A percentile compares a stretch with the other conserved stretches of the same genome.
These are phyloP conservation scores for Poliocrania exsul DNA, from an alignment of 2,797 vertebrate genomes.

Conservation along the genomic window DNA sequence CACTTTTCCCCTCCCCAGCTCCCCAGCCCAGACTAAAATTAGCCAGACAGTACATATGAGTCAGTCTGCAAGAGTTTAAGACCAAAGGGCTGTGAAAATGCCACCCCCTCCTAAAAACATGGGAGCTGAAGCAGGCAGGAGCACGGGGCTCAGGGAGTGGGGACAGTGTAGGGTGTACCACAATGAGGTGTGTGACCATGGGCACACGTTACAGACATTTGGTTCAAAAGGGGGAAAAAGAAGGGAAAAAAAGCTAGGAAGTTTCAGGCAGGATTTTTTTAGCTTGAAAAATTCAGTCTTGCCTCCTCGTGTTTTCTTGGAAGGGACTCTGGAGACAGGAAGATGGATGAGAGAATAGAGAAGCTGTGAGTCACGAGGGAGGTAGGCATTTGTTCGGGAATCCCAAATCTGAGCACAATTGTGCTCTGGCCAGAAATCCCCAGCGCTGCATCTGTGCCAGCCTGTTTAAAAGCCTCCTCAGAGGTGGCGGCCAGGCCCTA, in stretches of 20 bases:
- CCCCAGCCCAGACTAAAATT: conserved; percentile 61
- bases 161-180: neutral
- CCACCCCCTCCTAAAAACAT: neutral
- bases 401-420: neutral
- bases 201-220: rapidly evolving
- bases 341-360: neutral
- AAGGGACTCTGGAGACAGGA: neutral
- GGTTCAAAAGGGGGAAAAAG: neutral
- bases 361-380: conserved; percentile 7
- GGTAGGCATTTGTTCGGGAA: neutral
- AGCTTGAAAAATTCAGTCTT: neutral
- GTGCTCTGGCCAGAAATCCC: neutral
- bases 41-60: conserved; percentile 48
- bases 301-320: neutral
- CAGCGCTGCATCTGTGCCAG: rapidly evolving
- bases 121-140: neutral
- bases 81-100: neutral
- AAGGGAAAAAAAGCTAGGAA: neutral
- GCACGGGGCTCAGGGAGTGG: neutral
- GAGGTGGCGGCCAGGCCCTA: neutral
- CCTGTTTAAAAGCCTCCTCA: neutral
- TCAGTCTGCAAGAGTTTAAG: conserved; percentile 49
- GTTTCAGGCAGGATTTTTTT: neutral
- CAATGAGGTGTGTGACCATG: neutral
- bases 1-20: conserved; percentile 16